phyloP scores from a whole-genome alignment of 2,888 invertebrate species.

The Aethes cnicana region DNA sequence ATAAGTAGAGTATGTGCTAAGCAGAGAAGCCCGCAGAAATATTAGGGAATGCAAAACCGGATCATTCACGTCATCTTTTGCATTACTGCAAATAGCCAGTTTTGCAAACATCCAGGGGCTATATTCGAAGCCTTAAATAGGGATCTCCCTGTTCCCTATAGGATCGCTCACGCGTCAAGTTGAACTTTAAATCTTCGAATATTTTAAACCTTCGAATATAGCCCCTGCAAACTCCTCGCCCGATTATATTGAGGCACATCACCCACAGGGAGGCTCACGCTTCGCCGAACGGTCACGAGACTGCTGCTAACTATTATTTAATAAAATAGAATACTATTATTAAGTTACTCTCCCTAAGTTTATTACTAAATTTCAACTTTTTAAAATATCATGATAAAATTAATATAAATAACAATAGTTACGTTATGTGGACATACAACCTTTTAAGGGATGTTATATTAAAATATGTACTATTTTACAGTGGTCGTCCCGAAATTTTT shows the following conservation, averaged over 20 bases:
- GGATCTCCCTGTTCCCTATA: too few relatives aligned
- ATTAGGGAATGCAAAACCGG: too few relatives aligned
- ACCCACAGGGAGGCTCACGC: too few relatives aligned
- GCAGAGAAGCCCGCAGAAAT: too few relatives aligned
- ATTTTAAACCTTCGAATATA: too few relatives aligned
- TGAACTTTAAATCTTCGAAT: too few relatives aligned
- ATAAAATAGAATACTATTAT: conserved; percentile 37
- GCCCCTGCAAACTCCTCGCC: conserved; percentile 40
- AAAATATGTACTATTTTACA: conserved; percentile 48
- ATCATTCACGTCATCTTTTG: too few relatives aligned
- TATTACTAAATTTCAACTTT: conserved; percentile 62
- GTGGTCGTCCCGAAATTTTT: conserved; percentile 55
- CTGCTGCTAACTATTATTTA: conserved; percentile 51
- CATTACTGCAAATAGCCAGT: too few relatives aligned
- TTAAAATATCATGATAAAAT: conserved; percentile 67
- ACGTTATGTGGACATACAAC: conserved; percentile 77
- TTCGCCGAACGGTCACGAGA: conserved; percentile 32
- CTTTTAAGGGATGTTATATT: conserved; percentile 74
- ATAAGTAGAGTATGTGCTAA: too few relatives aligned
- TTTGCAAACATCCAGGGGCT: too few relatives aligned
- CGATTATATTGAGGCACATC: conserved; percentile 38
- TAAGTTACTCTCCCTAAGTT: conserved; percentile 59
- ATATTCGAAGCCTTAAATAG: too few relatives aligned
- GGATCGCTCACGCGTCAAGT: too few relatives aligned
- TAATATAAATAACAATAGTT: conserved; percentile 74